phyloP scores from a whole-genome alignment of 2,113 vertebrate species.

The Propithecus coquereli region DNA sequence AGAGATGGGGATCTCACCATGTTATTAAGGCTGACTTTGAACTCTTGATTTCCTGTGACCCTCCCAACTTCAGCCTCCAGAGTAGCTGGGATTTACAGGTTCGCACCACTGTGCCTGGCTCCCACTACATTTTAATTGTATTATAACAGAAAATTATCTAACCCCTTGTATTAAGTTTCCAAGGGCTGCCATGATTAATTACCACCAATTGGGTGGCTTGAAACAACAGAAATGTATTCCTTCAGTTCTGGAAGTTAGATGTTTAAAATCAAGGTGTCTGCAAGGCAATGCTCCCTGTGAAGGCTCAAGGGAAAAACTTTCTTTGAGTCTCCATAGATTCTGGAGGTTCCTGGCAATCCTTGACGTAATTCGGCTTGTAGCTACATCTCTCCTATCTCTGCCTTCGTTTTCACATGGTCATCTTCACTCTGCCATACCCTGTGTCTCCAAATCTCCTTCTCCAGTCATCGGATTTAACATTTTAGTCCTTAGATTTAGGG shows the following conservation, averaged over 20 bases:
- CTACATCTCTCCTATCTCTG: not conserved
- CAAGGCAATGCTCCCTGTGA: not conserved
- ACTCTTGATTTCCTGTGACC: too few relatives aligned
- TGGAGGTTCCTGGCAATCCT: not conserved
- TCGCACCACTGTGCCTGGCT: too few relatives aligned
- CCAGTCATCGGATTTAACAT: not conserved
- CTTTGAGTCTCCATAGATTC: not conserved
- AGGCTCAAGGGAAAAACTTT: not conserved
- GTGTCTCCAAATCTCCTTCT: not conserved
- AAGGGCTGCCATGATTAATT: not conserved
- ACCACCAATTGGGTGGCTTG: not conserved
- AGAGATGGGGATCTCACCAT: too few relatives aligned
- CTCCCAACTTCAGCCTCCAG: too few relatives aligned
- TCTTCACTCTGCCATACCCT: not conserved
- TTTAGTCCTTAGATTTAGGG: not conserved
- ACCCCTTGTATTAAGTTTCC: not conserved
- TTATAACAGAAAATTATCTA: not conserved
- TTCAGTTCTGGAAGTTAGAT: not conserved
- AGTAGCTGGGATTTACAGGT: too few relatives aligned
- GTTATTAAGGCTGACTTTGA: too few relatives aligned
- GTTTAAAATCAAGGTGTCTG: not conserved
- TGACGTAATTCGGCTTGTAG: not conserved
- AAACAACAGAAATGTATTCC: not conserved
- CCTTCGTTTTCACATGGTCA: not conserved
- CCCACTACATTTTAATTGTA: not conserved